These are phyloP conservation scores for Microvelia longipes DNA, from an alignment of 1,140 invertebrate genomes.

Conservation along the genomic window DNA sequence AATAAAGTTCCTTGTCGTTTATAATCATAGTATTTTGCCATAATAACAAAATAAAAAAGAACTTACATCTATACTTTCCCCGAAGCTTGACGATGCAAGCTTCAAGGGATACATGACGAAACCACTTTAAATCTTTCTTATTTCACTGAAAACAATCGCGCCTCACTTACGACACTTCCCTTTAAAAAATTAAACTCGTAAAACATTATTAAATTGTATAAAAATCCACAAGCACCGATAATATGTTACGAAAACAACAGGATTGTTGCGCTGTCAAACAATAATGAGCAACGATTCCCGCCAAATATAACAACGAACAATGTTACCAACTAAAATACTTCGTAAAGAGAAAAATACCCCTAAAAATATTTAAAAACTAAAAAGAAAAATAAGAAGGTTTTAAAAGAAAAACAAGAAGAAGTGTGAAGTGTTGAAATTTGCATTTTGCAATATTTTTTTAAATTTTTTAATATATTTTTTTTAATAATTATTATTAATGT, in stretches of 20 bases:
- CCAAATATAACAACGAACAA: no score
- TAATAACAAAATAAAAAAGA: not conserved
- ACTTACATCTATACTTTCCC: constrained; percentile 11
- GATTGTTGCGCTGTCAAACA: not conserved
- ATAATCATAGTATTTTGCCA: not conserved
- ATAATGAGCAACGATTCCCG: no score
- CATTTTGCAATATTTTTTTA: no score
- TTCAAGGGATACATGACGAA: constrained; percentile 8
- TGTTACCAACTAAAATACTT: no score
- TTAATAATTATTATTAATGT: no score
- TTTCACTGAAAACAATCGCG: not conserved
- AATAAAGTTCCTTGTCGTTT: not conserved
- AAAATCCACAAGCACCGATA: not conserved
- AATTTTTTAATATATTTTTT: no score
- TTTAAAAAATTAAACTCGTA: not conserved
- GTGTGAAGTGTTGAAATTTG: no score
- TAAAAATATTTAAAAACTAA: no score
- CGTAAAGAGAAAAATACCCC: no score
- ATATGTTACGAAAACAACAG: not conserved
- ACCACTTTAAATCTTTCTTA: not conserved
- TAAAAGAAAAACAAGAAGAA: no score
- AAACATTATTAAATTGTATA: not conserved
- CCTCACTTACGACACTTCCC: not conserved
- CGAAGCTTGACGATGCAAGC: constrained; percentile 10
- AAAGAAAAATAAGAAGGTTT: no score